phyloP scores from a whole-genome alignment of 2,888 invertebrate species.

The Hypercompe scribonia region DNA sequence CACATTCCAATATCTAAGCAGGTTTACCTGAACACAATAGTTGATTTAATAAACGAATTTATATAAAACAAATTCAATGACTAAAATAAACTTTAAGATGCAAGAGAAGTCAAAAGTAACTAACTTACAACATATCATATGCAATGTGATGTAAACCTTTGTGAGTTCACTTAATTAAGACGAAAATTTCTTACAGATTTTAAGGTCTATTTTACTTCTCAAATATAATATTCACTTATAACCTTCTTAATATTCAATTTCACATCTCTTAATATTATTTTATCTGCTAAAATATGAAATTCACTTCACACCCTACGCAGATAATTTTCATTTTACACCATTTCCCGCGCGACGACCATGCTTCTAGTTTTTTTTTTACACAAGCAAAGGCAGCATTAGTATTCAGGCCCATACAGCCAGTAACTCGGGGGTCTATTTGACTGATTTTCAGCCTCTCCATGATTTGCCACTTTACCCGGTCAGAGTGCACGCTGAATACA shows the following conservation, averaged over 20 bases:
- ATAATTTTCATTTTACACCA: slow-evolving; percentile 37
- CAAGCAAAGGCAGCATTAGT: slow-evolving; percentile 61
- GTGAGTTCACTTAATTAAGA: too few relatives aligned
- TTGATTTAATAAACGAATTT: too few relatives aligned
- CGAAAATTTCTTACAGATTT: too few relatives aligned
- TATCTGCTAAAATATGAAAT: slow-evolving; percentile 19
- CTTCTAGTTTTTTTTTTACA: slow-evolving; percentile 56
- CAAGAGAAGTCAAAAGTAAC: too few relatives aligned
- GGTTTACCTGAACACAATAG: too few relatives aligned
- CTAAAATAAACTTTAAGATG: too few relatives aligned
- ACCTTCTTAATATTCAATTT: not conserved
- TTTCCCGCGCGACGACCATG: slow-evolving; percentile 48
- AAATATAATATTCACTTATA: not conserved
- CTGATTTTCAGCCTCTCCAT: slow-evolving; percentile 86
- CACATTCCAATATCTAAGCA: too few relatives aligned
- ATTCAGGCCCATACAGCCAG: slow-evolving; percentile 72
- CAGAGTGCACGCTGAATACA: slow-evolving; percentile 77
- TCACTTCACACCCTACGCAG: slow-evolving; percentile 29
- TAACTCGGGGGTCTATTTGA: slow-evolving; percentile 85
- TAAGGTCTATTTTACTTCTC: not conserved
- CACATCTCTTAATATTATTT: not conserved
- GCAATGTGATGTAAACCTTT: too few relatives aligned
- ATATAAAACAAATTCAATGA: too few relatives aligned
- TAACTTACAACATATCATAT: too few relatives aligned
- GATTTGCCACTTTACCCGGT: slow-evolving; percentile 86